A percentile compares a stretch with the other conserved stretches of the same genome.
phyloP scores from a whole-genome alignment of 2,888 invertebrate genomes.

The Acanthosepion pharaonis region DNA sequence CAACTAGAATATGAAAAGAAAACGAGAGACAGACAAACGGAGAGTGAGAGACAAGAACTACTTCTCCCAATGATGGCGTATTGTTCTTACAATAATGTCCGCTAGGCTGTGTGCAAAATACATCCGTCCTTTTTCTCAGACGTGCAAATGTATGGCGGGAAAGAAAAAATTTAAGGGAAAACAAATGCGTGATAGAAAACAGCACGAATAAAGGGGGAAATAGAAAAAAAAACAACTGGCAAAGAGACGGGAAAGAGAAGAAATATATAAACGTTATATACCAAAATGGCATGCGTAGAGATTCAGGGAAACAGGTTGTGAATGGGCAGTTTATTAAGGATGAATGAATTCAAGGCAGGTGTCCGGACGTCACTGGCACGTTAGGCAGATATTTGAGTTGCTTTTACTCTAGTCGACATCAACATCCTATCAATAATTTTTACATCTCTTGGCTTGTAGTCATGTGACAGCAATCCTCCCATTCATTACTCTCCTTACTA shows the following conservation, averaged over 20 bases:
- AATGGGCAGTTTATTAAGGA: not conserved
- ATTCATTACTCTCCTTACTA: not conserved
- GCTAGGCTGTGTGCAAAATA: not conserved
- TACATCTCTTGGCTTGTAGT: not conserved
- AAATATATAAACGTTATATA: not conserved
- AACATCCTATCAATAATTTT: not conserved
- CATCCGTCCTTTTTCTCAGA: not conserved
- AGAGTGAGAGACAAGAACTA: too few relatives aligned
- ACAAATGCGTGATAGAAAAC: too few relatives aligned
- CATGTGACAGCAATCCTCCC: not conserved
- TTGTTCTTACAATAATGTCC: not conserved
- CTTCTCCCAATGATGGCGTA: too few relatives aligned
- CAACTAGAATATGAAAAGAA: too few relatives aligned
- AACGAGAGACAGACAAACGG: too few relatives aligned
- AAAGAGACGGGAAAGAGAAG: not conserved
- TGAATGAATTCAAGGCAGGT: not conserved
- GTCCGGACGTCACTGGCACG: not conserved
- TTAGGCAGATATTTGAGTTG: not conserved
- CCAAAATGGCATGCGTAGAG: not conserved
- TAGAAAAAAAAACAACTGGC: not conserved
- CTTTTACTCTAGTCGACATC: not conserved
- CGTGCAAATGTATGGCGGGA: not conserved
- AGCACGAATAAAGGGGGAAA: not conserved
- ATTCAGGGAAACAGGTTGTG: not conserved
- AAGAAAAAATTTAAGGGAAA: too few relatives aligned